These are phyloP conservation scores for Lucifuga dentata DNA, from an alignment of 2,113 vertebrate genomes.

Conservation along the genomic window DNA sequence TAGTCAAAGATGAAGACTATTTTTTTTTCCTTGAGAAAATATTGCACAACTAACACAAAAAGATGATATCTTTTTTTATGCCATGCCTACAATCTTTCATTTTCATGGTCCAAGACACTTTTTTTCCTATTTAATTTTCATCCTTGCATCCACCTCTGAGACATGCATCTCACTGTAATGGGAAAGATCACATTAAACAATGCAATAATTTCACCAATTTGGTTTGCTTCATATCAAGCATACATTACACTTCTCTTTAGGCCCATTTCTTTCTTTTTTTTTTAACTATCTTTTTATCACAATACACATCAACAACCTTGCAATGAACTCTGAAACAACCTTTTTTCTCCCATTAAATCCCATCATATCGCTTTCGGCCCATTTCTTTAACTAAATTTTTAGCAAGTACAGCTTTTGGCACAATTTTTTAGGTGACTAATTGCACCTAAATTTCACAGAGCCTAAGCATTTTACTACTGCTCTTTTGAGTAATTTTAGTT, in stretches of 20 bases:
- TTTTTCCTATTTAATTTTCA: constrained; percentile 9
- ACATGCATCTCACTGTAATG: constrained; percentile 54
- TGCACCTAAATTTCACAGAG: constrained; percentile 23
- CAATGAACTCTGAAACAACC: no score
- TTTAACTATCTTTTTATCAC: constrained; percentile 2
- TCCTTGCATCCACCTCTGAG: constrained; percentile 36
- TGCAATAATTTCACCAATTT: constrained; percentile 44
- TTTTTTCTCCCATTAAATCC: no score
- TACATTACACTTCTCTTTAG: constrained; percentile 18
- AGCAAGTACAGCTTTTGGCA: constrained; percentile 70
- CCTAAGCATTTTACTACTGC: constrained; percentile 9
- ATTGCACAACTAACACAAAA: constrained; percentile 89
- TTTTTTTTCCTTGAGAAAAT: constrained; percentile 64
- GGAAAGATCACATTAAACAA: constrained; percentile 47
- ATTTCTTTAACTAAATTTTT: constrained; percentile 10
- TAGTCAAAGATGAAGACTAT: constrained; percentile 71
- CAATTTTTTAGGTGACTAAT: constrained; percentile 45
- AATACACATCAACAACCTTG: no score
- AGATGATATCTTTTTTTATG: constrained; percentile 57
- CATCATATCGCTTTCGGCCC: constrained; percentile 20
- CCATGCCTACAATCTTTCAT: constrained; percentile 66
- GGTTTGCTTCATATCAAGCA: constrained; percentile 12
- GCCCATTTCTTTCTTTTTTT: constrained; percentile 13
- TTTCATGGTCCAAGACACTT: constrained; percentile 21
- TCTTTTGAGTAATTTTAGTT: constrained; percentile 13